Evolutionary conservation across 2,888 invertebrate genomes (phyloP).

Genomic region (Eupithecia subumbrata): DNA sequence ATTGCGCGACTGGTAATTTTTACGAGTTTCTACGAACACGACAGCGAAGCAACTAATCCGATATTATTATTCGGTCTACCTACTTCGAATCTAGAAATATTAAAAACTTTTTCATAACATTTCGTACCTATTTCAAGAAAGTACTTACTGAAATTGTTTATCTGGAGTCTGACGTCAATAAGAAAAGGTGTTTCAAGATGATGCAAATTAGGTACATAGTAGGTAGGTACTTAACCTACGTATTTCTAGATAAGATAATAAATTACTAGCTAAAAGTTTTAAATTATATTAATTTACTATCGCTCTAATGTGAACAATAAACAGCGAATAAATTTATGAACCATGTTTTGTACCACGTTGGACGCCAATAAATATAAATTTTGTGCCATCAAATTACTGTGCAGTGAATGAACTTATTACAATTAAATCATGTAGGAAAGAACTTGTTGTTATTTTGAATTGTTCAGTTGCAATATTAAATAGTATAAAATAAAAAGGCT

Average conservation of each 20-base stretch:
- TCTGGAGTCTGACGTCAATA: neutral
- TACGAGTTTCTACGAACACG: neutral
- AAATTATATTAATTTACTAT: neutral
- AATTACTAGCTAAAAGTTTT: neutral
- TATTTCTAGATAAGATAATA: neutral
- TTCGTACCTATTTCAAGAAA: neutral
- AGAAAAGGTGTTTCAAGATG: neutral
- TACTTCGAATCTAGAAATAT: neutral
- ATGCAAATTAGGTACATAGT: neutral
- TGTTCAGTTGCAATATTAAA: neutral
- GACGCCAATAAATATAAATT: slow-evolving; percentile 19
- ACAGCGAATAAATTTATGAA: neutral
- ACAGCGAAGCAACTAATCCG: neutral
- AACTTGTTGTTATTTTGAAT: neutral
- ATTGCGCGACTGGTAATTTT: neutral
- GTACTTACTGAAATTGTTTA: neutral
- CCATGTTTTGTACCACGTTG: slow-evolving; percentile 16
- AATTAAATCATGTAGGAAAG: neutral
- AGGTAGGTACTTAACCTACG: neutral
- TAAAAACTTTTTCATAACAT: slow-evolving; percentile 1
- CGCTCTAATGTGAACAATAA: neutral
- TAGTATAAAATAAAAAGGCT: neutral
- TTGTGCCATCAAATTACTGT: neutral
- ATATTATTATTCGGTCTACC: neutral
- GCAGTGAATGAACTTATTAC: neutral